phyloP scores from a whole-genome alignment of 2,113 vertebrate genomes.

The Pomatorhinus ruficollis region DNA sequence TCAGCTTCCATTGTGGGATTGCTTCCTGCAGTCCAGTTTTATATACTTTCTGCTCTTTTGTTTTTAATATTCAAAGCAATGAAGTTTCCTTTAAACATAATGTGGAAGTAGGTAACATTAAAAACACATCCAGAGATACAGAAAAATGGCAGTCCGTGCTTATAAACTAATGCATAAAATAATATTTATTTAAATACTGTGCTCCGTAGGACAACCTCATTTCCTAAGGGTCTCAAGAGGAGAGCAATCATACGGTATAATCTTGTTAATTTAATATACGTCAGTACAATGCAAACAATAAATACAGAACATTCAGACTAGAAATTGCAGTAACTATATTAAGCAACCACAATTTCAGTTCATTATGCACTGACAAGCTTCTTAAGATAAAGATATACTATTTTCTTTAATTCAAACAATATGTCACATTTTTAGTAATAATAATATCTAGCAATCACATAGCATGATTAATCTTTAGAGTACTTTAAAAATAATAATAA shows the following conservation, averaged over 20 bases:
- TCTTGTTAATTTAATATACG: conserved; percentile 57
- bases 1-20: not conserved
- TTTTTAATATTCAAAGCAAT: not conserved
- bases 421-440: conserved; percentile 31
- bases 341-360: conserved; percentile 42
- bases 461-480: conserved; percentile 8
- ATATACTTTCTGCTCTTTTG: not conserved
- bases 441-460: conserved; percentile 14
- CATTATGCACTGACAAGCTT: conserved; percentile 29
- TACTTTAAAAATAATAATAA: conserved; percentile 18
- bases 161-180: conserved; percentile 25
- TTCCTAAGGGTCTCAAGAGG: conserved; percentile 48
- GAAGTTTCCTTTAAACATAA: conserved; percentile 13
- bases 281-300: conserved; percentile 54
- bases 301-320: conserved; percentile 39
- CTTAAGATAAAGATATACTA: conserved; percentile 39
- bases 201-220: conserved; percentile 16
- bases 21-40: not conserved
- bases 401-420: conserved; percentile 49
- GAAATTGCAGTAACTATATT: conserved; percentile 51
- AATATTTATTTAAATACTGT: conserved; percentile 32
- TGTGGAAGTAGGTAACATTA: conserved; percentile 4
- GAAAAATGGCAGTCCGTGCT: not conserved
- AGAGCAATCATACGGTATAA: conserved; percentile 38
- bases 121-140: conserved; percentile 6